A percentile compares a stretch with the other conserved stretches of the same genome.
phyloP scores from a whole-genome alignment of 1,140 invertebrate genomes.

The Gryllus bimaculatus region DNA sequence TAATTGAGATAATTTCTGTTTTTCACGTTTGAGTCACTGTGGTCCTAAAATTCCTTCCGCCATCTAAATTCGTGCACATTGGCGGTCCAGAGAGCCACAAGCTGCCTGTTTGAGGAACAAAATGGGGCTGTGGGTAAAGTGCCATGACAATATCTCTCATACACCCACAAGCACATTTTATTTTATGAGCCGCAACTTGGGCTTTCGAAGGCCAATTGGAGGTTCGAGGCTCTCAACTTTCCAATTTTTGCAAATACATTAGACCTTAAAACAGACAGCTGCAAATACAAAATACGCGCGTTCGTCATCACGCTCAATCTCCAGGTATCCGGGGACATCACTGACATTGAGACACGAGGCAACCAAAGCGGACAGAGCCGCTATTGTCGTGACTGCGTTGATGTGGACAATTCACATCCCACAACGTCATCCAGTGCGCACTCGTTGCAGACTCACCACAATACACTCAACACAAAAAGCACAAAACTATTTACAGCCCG shows the following conservation, averaged over 20 bases:
- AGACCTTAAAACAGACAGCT: background rate
- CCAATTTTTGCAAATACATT: background rate
- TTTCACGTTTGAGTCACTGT: background rate
- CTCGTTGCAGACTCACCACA: background rate
- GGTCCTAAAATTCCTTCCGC: background rate
- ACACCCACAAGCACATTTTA: background rate
- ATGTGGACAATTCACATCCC: background rate
- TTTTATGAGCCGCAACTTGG: background rate
- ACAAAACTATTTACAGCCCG: background rate
- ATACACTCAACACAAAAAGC: background rate
- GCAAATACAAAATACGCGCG: too few species aligned
- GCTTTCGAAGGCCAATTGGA: background rate
- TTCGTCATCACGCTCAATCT: too few species aligned
- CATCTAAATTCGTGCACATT: background rate
- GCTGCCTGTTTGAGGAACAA: background rate
- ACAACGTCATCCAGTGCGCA: background rate
- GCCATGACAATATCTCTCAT: background rate
- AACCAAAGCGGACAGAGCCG: background rate
- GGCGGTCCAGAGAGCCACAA: background rate
- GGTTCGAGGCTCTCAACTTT: background rate
- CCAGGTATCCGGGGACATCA: background rate
- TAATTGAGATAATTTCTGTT: background rate
- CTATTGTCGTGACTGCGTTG: too few species aligned
- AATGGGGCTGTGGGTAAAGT: background rate
- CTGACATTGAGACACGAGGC: background rate